These are phyloP conservation scores for Trichogramma pretiosum DNA, from an alignment of 1,140 invertebrate genomes.

Conservation along the genomic window DNA sequence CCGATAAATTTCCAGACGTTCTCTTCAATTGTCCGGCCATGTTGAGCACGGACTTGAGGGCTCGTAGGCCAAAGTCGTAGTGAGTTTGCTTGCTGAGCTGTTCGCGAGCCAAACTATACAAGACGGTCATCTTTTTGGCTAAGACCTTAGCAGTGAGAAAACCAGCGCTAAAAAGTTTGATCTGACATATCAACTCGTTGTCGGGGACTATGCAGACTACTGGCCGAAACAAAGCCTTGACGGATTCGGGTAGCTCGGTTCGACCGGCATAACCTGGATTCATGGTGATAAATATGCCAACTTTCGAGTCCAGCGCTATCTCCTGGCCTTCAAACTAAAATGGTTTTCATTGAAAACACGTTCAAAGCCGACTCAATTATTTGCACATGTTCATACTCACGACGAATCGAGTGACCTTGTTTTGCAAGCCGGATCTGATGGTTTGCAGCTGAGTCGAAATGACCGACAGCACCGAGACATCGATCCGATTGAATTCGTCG, in stretches of 20 bases:
- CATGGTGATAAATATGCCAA: constrained; percentile 90
- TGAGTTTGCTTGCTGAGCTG: constrained; percentile 87
- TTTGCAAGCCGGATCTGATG: constrained; percentile 71
- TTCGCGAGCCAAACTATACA: constrained; percentile 75
- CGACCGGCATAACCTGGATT: constrained; percentile 85
- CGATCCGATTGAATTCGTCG: constrained; percentile 87
- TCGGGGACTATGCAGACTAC: constrained; percentile 85
- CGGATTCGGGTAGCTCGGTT: constrained; percentile 81
- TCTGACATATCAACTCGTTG: constrained; percentile 81
- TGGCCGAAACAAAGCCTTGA: constrained; percentile 82
- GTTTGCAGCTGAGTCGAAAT: constrained; percentile 85
- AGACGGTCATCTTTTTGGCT: constrained; percentile 86
- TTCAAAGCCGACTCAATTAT: constrained; percentile 2
- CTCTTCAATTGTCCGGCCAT: constrained; percentile 82
- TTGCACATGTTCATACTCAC: constrained; percentile 35
- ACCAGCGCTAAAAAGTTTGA: constrained; percentile 85
- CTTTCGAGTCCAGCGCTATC: constrained; percentile 70
- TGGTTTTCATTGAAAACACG: too few relatives aligned
- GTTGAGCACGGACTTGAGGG: constrained; percentile 76
- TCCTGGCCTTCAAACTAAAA: constrained; percentile 74
- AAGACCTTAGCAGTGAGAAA: constrained; percentile 77
- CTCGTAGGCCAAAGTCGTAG: constrained; percentile 88
- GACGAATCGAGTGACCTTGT: constrained; percentile 62
- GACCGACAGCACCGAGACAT: constrained; percentile 81
- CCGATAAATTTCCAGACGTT: constrained; percentile 63